Evolutionary conservation across 1,140 invertebrate species (phyloP), one percentile per base, ranked within the genome.

Genomic region (Colletes latitarsis): DNA sequence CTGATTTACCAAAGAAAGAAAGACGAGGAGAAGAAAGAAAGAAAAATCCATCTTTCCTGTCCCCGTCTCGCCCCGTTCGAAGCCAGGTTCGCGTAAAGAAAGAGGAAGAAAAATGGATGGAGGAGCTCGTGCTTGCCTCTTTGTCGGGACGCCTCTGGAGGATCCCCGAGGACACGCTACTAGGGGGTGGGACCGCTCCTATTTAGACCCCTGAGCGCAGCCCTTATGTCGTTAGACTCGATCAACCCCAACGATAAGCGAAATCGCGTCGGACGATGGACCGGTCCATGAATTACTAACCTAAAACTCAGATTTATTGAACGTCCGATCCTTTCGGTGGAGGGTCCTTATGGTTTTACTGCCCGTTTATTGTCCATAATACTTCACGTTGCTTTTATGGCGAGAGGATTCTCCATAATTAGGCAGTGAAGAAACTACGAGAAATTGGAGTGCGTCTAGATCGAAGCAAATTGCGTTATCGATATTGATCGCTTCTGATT

Each of bases 1-100:
- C 87, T 89, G 88, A 90, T 91, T 90, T 90, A 84, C 83, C 78
- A 69, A 82, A 82, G 78, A 83, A 81, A 83, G 83, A 88, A 85
- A 77, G 73, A 75, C 62, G 75, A 58, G 55, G 63, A 77, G 69
- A 81, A 79, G 74, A 83, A 73, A 70, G 73, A 46, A 63, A 64
- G 75, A 68, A 82, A 83, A 80, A 72, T 83, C 73, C 58, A 81
- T 84, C 77, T 75, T 80, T 75, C 70, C 76, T 68, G n/a, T 12
- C 14, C 14, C 10, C 49, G 57, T 41, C 46, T 19, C 62, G 49
- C 53, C 64, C 71, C 43, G 43, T 60, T 30, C 0, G 62, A 17
- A 17, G 2, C 14, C 39, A 19, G 39, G 68, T 43, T 30, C 67
- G 52, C 41, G 49, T 17, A 21, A 14, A 17, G 30, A 17, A 46